phyloP scores from a whole-genome alignment of 2,797 vertebrate species.

The Pyrocephalus nanus region DNA sequence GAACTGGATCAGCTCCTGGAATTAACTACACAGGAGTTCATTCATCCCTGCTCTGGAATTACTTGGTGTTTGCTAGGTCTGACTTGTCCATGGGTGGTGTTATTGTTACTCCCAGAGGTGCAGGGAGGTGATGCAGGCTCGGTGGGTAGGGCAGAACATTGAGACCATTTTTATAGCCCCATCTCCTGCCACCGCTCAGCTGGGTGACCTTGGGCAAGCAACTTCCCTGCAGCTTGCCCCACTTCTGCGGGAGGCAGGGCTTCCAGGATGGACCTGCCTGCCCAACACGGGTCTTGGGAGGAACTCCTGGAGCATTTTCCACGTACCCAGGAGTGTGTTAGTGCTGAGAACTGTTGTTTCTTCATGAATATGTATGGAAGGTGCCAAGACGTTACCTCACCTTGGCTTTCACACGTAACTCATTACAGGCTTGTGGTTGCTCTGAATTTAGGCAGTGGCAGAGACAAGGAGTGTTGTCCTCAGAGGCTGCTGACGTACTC shows the following conservation, averaged over 20 bases:
- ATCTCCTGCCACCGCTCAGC: neutral
- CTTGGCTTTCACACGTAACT: constrained; percentile 18
- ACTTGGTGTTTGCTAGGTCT: constrained; percentile 18
- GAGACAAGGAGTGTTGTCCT: constrained; percentile 14
- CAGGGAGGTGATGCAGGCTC: neutral
- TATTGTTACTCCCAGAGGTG: neutral
- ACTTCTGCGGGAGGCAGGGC: neutral
- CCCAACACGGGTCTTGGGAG: neutral
- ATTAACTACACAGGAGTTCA: constrained; percentile 14
- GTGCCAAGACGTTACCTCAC: constrained; percentile 29
- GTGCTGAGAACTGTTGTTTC: constrained; percentile 45
- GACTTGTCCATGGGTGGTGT: constrained; percentile 23
- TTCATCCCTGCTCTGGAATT: constrained; percentile 35
- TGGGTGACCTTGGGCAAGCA: constrained; percentile 21
- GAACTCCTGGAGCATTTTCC: neutral
- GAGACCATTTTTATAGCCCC: neutral
- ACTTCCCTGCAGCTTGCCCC: neutral
- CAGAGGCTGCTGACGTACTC: constrained; percentile 16
- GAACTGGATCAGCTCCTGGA: constrained; percentile 57
- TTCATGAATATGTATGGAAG: constrained; percentile 32
- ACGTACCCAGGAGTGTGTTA: neutral
- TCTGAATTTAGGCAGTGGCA: constrained; percentile 23
- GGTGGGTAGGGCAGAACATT: neutral
- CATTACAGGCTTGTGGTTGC: constrained; percentile 2
- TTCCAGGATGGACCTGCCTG: neutral